Evolutionary conservation across 2,888 invertebrate species (phyloP), one percentile per base, ranked within the genome.

Genomic region (Caenorhabditis sp.): DNA sequence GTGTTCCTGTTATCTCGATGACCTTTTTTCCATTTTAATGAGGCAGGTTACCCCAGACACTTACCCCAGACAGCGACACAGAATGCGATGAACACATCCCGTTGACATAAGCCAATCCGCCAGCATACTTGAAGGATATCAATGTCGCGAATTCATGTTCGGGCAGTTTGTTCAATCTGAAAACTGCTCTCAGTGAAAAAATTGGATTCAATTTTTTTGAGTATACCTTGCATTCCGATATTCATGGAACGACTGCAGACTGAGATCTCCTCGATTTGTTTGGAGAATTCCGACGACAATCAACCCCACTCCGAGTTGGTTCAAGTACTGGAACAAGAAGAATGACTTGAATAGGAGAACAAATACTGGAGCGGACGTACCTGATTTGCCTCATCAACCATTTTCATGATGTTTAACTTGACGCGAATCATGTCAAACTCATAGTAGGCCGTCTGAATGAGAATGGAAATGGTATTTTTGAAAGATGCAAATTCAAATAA

Each of bases 31-130:
- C 58, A 32, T 51, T 20, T 56, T 60, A 69, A 58, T 69, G 58
- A 58, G 40, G 6, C 40, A 2, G 40, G n/a, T n/a, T n/a, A n/a
- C n/a, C n/a, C n/a, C n/a, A 40, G n/a, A 20, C 15, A 72, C 83
- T 79, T 64, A 88, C 88, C 61, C 88, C 88, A 37, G 85, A 88
- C 13, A 87, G 76, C 74, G 89, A 88, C 13, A 89, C 90, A 32
- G 85, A 80, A 53, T 89, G 86, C 8, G 84, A 81, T 2, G 86
- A 83, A 80, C 90, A 90, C 85, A 90, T 88, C 69, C 90, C 90
- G 18, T 83, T 85, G 50, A 90, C 90, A 72, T 89, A 90, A 0
- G 90, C 90, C 26, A 91, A 71, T 28, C 90, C 90, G 5, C 91
- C 90, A 4, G 89, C 88, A 67, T 90, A 90, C 68, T 88, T 89